phyloP scores from a whole-genome alignment of 2,888 invertebrate genomes.

The Macrosiphum euphorbiae region DNA sequence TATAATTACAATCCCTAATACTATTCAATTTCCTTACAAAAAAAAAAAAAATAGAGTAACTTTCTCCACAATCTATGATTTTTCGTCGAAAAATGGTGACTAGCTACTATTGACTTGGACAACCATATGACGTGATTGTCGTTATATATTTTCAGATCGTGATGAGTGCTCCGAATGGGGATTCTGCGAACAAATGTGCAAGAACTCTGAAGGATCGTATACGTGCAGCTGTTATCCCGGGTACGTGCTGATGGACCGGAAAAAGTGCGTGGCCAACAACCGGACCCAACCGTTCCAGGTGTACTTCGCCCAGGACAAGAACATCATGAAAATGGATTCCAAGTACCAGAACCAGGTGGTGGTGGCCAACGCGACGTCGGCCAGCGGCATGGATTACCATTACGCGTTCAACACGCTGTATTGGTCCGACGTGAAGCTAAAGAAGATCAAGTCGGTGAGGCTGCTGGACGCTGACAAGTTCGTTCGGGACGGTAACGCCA shows the following conservation, averaged over 20 bases:
- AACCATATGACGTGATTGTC: neutral
- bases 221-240: constrained; percentile 86
- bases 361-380: constrained; percentile 85
- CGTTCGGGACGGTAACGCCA: constrained; percentile 38
- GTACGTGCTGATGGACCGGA: constrained; percentile 77
- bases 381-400: constrained; percentile 89
- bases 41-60: neutral
- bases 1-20: neutral
- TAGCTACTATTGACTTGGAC: neutral
- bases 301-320: constrained; percentile 71
- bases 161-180: constrained; percentile 95
- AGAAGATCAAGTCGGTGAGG: constrained; percentile 75
- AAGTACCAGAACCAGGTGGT: constrained; percentile 74
- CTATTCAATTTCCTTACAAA: neutral
- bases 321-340: constrained; percentile 74
- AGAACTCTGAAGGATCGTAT: constrained; percentile 87
- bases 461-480: constrained; percentile 48
- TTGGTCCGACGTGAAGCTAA: constrained; percentile 91
- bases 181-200: constrained; percentile 94
- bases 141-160: constrained; percentile 76
- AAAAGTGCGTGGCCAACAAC: constrained; percentile 77
- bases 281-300: constrained; percentile 70
- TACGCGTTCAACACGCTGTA: constrained; percentile 82
- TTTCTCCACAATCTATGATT: neutral
- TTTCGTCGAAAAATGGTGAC: neutral